phyloP scores from a whole-genome alignment of 2,888 invertebrate species.

The Brenthis ino region DNA sequence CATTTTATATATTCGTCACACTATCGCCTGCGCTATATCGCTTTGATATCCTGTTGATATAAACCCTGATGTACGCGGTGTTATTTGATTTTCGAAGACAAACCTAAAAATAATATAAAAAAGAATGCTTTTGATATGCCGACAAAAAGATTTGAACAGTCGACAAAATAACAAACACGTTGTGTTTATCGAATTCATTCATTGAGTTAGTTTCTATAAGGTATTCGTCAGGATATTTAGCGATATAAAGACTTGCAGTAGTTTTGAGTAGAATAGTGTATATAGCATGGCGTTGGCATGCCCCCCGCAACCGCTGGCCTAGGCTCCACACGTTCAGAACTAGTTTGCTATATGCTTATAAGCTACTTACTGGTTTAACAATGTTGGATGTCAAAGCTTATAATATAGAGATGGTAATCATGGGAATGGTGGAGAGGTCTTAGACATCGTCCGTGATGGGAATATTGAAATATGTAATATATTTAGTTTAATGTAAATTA shows the following conservation, averaged over 20 bases:
- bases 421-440: conserved; percentile 1
- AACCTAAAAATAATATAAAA: neutral
- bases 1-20: conserved; percentile 60
- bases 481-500: no score
- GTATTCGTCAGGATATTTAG: conserved; percentile 51
- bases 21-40: conserved; percentile 48
- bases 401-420: conserved; percentile 10
- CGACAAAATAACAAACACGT: conserved; percentile 8
- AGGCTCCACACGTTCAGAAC: conserved; percentile 65
- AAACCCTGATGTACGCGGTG: neutral
- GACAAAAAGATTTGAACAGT: conserved; percentile 1
- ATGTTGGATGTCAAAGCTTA: conserved; percentile 33
- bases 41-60: conserved; percentile 52
- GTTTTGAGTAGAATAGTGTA: conserved; percentile 56
- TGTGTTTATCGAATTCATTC: neutral
- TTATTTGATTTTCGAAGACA: neutral
- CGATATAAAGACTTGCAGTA: conserved; percentile 49
- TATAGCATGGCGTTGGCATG: conserved; percentile 79
- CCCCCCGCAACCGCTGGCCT: conserved; percentile 67
- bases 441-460: neutral
- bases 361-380: conserved; percentile 40
- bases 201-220: neutral
- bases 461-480: no score
- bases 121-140: neutral
- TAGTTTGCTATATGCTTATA: conserved; percentile 33